Percentiles rank a stretch among this genome's conserved stretches.
Conservation (phyloP, 1,140 invertebrate genomes). For the Halyomorpha halys region DNA sequence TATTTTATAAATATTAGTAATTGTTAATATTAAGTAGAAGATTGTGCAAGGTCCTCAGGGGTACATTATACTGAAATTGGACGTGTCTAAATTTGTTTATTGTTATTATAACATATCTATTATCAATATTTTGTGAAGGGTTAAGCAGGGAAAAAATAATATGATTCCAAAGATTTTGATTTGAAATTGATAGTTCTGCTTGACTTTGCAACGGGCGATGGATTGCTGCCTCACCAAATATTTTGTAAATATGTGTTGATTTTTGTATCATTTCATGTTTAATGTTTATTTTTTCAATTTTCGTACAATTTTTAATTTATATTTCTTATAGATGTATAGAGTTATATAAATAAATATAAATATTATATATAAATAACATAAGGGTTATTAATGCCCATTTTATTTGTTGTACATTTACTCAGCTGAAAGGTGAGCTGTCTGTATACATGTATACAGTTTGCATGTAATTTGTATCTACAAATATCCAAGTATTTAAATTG, state of each 20-base stretch:
- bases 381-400: not conserved
- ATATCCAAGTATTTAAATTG: conserved; percentile 17
- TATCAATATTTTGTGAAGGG: not conserved
- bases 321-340: conserved; percentile 10
- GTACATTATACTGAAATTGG: not conserved
- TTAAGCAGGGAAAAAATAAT: not conserved
- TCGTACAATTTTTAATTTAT: conserved; percentile 16
- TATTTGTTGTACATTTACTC: conserved; percentile 8
- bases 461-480: conserved; percentile 18
- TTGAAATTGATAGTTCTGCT: conserved; percentile 3
- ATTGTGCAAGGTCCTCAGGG: conserved; percentile 9
- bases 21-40: conserved; percentile 2
- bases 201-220: not conserved
- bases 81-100: too few relatives aligned
- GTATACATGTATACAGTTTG: conserved; percentile 8
- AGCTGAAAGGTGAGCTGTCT: not conserved
- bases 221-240: conserved; percentile 18
- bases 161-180: not conserved
- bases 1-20: conserved; percentile 15
- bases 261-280: conserved; percentile 12
- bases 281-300: conserved; percentile 9
- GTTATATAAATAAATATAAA: conserved; percentile 8
- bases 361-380: conserved; percentile 1
- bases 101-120: not conserved
- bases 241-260: conserved; percentile 16